Base-by-base conservation (phyloP, 2,113 vertebrate genomes). In the Channa argus region DNA sequence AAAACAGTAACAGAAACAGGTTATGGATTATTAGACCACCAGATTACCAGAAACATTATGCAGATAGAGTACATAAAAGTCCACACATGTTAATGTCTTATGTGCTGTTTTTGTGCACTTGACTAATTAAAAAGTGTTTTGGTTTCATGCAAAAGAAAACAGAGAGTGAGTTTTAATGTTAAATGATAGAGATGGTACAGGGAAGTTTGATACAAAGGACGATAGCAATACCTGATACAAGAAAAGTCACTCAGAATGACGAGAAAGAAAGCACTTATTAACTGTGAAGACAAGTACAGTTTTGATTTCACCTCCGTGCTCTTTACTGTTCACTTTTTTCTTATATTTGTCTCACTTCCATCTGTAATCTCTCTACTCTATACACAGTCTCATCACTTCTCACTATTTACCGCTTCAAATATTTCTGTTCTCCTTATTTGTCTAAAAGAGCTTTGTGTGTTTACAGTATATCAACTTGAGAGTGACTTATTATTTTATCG, bases 1-100 rank as follows among this genome's bases (percentile, higher is more conserved):
- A 83, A 76, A 91, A 74, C 79, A 55, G 58, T 11, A 47, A 84
- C n/a, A 51, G 53, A 24, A 24, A 24, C 8, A n/a, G 38, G 67
- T 24, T 36, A 69, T 80, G 66, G 11, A 53, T 63, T 34, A 62
- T 41, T 78, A 61, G 73, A 71, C 64, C 53, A 66, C 15, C 15
- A 10, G 70, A 69, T 73, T 66, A 73, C 41, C 74, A 80, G 63
- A 62, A 76, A 68, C 6, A 36, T 68, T 5, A 3, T 33, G 14
- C 37, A 11, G 15, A 39, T 2, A 41, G 36, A 59, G 45, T 14
- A 46, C 1, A 9, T 24, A 69, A 13, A 73, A 61, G 49, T 53
- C 52, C 34, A 3, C 5, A 36, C 9, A 0, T 60, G 13, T 67
- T 63, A 14, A 12, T 38, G 15, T 33, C 68, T 53, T 74, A 36